These are phyloP conservation scores for Dysmachus trigonus DNA, from an alignment of 2,888 invertebrate genomes.

Conservation along the genomic window DNA sequence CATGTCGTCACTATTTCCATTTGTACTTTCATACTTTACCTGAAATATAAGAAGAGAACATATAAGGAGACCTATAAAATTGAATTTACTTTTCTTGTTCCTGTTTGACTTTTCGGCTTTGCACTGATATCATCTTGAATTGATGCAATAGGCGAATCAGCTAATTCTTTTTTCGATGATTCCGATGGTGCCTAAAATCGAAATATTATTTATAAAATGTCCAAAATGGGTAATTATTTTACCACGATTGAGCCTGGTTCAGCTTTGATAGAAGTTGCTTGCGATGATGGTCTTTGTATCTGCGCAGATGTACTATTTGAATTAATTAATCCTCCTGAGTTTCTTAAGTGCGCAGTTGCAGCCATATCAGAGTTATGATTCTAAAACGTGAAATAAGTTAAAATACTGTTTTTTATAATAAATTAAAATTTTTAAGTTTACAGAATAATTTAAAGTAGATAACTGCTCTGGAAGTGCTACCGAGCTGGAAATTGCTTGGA, in stretches of 20 bases:
- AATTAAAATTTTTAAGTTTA: background rate
- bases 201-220: background rate
- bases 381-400: background rate
- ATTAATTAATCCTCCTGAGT: background rate
- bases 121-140: constrained; percentile 55
- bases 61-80: background rate
- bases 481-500: constrained; percentile 60
- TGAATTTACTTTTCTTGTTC: constrained; percentile 1
- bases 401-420: background rate
- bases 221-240: constrained; percentile 15
- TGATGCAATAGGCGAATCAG: constrained; percentile 64
- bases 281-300: constrained; percentile 55
- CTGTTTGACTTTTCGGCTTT: constrained; percentile 48
- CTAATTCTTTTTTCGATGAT: constrained; percentile 68
- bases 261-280: constrained; percentile 60
- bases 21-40: constrained; percentile 58
- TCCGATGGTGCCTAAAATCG: constrained; percentile 67
- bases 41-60: constrained; percentile 43
- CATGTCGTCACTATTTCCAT: constrained; percentile 63
- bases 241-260: constrained; percentile 61
- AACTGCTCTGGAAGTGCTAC: constrained; percentile 7
- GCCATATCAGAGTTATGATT: constrained; percentile 26
- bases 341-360: constrained; percentile 10
- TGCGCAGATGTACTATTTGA: background rate
- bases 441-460: background rate